A percentile compares a stretch with the other conserved stretches of the same genome.
These are phyloP conservation scores for Himantopus leucocephalus DNA, from an alignment of 2,113 vertebrate species.

Conservation along the genomic window DNA sequence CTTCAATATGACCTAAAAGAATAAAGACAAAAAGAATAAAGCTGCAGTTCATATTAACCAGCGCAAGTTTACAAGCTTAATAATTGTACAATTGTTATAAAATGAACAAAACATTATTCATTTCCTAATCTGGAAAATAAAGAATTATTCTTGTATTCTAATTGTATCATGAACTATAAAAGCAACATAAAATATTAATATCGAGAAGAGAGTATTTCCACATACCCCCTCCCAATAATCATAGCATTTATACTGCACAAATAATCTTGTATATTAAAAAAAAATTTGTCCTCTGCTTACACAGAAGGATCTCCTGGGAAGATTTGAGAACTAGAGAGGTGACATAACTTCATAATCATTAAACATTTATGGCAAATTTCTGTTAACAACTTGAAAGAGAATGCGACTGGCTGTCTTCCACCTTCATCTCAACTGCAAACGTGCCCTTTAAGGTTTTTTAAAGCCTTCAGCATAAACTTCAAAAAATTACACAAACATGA, in stretches of 20 bases:
- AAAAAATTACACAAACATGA: not conserved
- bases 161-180: not conserved
- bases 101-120: not conserved
- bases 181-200: not conserved
- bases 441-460: accelerated
- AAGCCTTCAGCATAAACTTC: not conserved
- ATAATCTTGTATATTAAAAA: not conserved
- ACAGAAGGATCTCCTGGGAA: not conserved
- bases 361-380: not conserved
- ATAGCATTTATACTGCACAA: not conserved
- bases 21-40: conserved; percentile 3
- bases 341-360: not conserved
- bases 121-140: not conserved
- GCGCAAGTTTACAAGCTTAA: not conserved
- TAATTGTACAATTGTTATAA: not conserved
- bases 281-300: not conserved
- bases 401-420: not conserved
- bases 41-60: not conserved
- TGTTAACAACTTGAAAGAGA: not conserved
- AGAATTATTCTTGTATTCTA: not conserved
- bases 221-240: not conserved
- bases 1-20: conserved; percentile 92
- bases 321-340: not conserved
- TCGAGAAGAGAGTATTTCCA: not conserved
- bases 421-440: not conserved